Evolutionary conservation across 2,113 vertebrate species (phyloP), one percentile per base, ranked within the genome.

Genomic region (Prionailurus bengalensis): DNA sequence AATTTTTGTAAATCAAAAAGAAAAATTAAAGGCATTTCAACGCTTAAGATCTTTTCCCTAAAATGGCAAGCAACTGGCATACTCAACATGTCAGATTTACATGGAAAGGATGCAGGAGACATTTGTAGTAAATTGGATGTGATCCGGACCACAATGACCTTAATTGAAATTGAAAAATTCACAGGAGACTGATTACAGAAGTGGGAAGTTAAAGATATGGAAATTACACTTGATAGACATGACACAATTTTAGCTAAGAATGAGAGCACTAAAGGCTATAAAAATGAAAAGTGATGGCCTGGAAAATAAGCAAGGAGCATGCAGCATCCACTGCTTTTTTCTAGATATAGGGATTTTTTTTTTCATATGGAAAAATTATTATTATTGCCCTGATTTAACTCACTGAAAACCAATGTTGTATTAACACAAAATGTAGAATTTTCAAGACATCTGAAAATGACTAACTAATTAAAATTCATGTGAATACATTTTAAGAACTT

Each of bases 91-190:
- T 86, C 66, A 95, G 70, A 53, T 15, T 65, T 86, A 83, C 33
- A 85, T 17, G 19, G 84, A 94, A 85, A 98, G 12, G 63, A 88
- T 85, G 85, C 92, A 84, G 36, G 63, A 70, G 11, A 86, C 71
- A 88, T 88, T 88, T 95, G 74, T 83, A 85, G 92, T 36, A 82
- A 97, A 92, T 17, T 97, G 95, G 91, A 94, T 94, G 73, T 66
- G 82, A 97, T 95, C 53, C 93, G 97, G 80, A 94, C 95, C 97
- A 97, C 94, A 96, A 31, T 84, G 97, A 97, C 96, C 88, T 98
- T 96, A 95, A 91, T 0, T 90, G 93, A 97, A 98, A 98, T 13
- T 78, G 95, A 97, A 98, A 98, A 97, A 94, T 91, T 97, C 98
- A 96, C 92, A 97, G 89, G 95, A 96, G 95, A 97, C 58, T 25